Base-by-base conservation (phyloP, 2,888 invertebrate species). In the Eulithis prunata region DNA sequence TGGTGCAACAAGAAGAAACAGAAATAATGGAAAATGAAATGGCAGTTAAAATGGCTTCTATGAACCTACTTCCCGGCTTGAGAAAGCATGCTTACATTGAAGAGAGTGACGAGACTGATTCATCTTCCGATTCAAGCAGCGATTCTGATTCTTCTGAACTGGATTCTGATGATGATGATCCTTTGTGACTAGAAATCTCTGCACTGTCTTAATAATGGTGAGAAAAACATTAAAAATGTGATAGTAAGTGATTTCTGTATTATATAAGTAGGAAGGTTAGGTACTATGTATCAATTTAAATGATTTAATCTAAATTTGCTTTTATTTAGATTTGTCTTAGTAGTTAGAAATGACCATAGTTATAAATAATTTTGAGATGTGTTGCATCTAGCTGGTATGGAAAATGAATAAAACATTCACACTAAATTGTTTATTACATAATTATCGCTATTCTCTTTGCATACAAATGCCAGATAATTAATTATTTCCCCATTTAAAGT, bases 161-260 rank as follows among this genome's bases (percentile, higher is more conserved):
- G 43, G 91, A 91, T 72, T 91, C 91, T 0, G 91, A 92, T 80
- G 91, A 92, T 83, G 90, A 92, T 83, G 90, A 91, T 62, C 81
- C 84, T 10, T 86, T 85, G 41, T 82, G 81, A 82, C 75, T 69
- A 57, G 32, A 64, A 54, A 28, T 41, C 36, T 38, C 57, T 52
- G 4, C 4, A 2, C 21, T 38, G 11, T 52, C 41, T 10, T 53
- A 51, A 63, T 41, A 56, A 47, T 13, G 13, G 43, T 38, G 43
- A 43, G 13, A 43, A 41, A 53, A 28, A 43, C 51, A 49, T 46
- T 28, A 11, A 41, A 55, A 45, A 55, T 61, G 61, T 65, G 60
- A 57, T 65, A 65, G 53, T 61, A 65, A 57, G 57, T 57, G 65
- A 57, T 61, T 49, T 55, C n/a, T 43, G 5, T 41, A 7, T 54